Evolutionary conservation across 1,140 invertebrate genomes (phyloP).

Genomic region (Euura saliciscinereae): DNA sequence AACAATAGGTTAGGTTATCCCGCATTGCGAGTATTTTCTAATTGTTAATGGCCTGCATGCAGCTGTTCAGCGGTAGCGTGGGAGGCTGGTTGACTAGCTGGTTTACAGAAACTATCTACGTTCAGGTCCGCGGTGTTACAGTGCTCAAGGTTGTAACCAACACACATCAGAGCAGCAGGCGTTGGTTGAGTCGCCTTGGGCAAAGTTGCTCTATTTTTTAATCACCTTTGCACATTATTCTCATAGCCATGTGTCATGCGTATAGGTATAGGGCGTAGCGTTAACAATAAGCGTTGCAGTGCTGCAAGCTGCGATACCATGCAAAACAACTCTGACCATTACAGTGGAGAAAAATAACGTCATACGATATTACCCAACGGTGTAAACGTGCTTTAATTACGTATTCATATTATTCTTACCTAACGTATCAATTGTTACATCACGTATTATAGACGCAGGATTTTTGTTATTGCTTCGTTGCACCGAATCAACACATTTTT

Average conservation of each 20-base stretch:
- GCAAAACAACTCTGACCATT: too few species aligned
- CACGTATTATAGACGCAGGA: too few species aligned
- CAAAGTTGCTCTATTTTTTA: not conserved
- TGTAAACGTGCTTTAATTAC: too few species aligned
- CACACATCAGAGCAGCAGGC: not conserved
- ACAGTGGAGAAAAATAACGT: too few species aligned
- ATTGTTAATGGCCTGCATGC: not conserved
- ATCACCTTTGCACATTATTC: not conserved
- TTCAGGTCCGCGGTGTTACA: too few species aligned
- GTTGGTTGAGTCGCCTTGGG: not conserved
- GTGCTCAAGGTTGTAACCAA: not conserved
- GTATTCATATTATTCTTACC: too few species aligned
- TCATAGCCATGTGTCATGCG: not conserved
- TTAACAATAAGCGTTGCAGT: constrained; percentile 7
- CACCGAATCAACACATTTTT: too few species aligned
- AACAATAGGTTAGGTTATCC: too few species aligned
- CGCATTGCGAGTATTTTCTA: not conserved
- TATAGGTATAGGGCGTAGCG: not conserved
- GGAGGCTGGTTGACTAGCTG: not conserved
- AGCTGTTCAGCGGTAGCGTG: constrained; percentile 5
- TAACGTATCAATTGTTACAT: too few species aligned
- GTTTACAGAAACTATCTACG: not conserved
- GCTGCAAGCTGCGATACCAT: not conserved
- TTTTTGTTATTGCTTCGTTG: too few species aligned
- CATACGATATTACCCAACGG: too few species aligned